Conservation (phyloP, 1,140 invertebrate species). For the Belonocnema kinseyi region DNA sequence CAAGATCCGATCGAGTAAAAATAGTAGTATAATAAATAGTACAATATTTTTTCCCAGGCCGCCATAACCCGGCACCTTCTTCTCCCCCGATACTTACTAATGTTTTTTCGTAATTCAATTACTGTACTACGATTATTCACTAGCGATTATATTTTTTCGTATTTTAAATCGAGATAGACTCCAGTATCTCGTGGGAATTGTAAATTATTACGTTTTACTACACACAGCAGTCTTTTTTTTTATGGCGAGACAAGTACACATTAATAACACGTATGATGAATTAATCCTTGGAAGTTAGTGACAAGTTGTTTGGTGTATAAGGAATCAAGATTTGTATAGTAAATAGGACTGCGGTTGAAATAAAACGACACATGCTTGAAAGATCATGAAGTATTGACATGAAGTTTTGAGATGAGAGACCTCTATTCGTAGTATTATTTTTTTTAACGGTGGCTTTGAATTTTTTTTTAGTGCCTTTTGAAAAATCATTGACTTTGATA, state of each 20-base stretch:
- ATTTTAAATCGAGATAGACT: conserved; percentile 2
- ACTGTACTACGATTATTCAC: conserved; percentile 14
- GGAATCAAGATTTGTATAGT: conserved; percentile 66
- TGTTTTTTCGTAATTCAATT: conserved; percentile 18
- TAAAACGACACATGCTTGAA: conserved; percentile 65
- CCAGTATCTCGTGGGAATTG: conserved; percentile 41
- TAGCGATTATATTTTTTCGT: conserved; percentile 23
- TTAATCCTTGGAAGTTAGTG: conserved; percentile 45
- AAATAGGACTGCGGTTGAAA: conserved; percentile 66
- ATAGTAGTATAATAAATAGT: neutral
- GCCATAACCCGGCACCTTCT: neutral
- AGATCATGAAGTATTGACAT: conserved; percentile 24
- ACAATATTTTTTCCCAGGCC: conserved; percentile 1
- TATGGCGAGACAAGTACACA: conserved; percentile 40
- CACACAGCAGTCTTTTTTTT: conserved; percentile 40
- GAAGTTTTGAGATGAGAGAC: conserved; percentile 4
- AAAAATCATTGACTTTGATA: too few species aligned
- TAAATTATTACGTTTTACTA: conserved; percentile 42
- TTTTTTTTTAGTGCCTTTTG: neutral
- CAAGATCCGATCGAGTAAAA: conserved; percentile 5
- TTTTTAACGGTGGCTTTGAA: neutral
- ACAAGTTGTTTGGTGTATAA: conserved; percentile 61
- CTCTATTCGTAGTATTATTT: neutral
- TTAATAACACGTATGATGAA: conserved; percentile 42
- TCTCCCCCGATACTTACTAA: neutral